Conservation (phyloP, 2,888 invertebrate genomes). For the Cantharis rustica region DNA sequence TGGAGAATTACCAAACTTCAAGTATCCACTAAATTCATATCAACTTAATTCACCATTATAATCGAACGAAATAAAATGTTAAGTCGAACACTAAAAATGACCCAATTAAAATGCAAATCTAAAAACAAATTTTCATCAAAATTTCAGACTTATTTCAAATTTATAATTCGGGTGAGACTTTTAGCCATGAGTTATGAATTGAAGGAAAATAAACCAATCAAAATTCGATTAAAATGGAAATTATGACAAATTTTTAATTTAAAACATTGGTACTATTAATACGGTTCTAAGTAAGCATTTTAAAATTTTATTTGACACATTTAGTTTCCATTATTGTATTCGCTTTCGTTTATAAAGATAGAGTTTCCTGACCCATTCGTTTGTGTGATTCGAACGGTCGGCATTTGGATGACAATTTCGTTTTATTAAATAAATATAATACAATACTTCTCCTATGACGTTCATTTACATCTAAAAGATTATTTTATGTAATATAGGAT, state of each 20-base stretch:
- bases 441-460: not conserved
- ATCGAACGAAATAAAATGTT: not conserved
- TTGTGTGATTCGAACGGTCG: not conserved
- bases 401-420: not conserved
- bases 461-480: not conserved
- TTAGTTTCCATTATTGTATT: not conserved
- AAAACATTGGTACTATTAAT: not conserved
- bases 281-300: not conserved
- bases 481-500: not conserved
- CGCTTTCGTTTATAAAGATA: not conserved
- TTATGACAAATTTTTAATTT: not conserved
- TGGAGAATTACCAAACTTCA: not conserved
- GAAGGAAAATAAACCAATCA: not conserved
- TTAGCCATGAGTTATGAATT: not conserved
- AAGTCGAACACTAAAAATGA: not conserved
- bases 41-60: not conserved
- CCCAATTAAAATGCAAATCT: not conserved
- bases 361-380: not conserved
- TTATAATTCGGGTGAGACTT: not conserved
- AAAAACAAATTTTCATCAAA: not conserved
- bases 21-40: not conserved
- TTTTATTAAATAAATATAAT: not conserved
- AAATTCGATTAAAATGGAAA: not conserved
- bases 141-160: not conserved
- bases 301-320: not conserved